phyloP scores from a whole-genome alignment of 2,888 invertebrate genomes.

The Ophion slaviceki region DNA sequence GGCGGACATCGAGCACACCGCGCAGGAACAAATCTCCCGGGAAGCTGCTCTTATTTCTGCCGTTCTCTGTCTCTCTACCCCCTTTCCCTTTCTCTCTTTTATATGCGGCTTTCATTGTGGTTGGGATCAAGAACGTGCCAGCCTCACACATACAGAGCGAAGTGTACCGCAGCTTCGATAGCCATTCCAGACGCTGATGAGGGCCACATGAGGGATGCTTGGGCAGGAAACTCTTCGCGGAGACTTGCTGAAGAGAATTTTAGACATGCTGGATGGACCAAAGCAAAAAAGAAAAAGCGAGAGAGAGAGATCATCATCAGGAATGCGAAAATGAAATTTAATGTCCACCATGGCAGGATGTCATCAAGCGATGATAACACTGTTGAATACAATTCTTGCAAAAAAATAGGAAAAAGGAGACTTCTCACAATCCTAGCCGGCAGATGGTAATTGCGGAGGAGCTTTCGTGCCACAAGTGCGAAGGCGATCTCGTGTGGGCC shows the following conservation, averaged over 20 bases:
- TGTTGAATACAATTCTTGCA: neutral
- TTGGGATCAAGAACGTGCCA: neutral
- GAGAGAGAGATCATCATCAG: neutral
- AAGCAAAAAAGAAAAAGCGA: neutral
- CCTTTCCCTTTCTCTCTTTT: neutral
- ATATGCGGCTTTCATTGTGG: neutral
- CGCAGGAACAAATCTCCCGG: slow-evolving; percentile 42
- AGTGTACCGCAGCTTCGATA: neutral
- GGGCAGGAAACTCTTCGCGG: neutral
- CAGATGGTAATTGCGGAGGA: no score
- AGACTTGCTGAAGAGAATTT: neutral
- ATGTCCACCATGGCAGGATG: neutral
- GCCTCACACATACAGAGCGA: neutral
- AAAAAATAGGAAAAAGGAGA: neutral
- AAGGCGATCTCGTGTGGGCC: no score
- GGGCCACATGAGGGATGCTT: neutral
- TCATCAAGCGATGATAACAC: neutral
- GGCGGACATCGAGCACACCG: slow-evolving; percentile 35
- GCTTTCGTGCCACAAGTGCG: no score
- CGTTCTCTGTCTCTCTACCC: neutral
- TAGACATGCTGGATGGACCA: neutral
- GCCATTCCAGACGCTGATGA: neutral
- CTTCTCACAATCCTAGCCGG: no score
- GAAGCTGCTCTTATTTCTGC: slow-evolving; percentile 30
- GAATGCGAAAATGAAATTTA: neutral